A percentile compares a stretch with the other conserved stretches of the same genome.
Evolutionary conservation across 92 coral and sea anemone species (phyloP).

Genomic region (Bergia sp.): DNA sequence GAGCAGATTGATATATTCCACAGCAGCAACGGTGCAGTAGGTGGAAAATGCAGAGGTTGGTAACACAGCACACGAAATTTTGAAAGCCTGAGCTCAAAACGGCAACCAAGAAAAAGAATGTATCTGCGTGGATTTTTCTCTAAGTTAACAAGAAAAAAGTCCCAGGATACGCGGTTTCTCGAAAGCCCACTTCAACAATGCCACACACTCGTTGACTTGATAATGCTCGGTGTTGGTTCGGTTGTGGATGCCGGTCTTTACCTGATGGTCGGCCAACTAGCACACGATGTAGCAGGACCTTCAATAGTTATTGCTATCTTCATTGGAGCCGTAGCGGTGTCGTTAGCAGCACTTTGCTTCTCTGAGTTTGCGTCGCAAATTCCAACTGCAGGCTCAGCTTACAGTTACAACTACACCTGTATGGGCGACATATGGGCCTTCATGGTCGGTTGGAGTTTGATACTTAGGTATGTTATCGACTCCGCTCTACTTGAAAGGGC

Average conservation of each 20-base stretch:
- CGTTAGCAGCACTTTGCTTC: constrained; percentile 74
- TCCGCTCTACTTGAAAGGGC: constrained; percentile 77
- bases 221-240: constrained; percentile 75
- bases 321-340: constrained; percentile 71
- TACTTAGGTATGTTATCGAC: constrained; percentile 63
- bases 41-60: too few relatives aligned
- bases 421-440: constrained; percentile 88
- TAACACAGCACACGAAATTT: neutral
- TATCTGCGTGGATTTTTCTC: constrained; percentile 28
- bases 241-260: constrained; percentile 78
- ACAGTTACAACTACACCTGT: constrained; percentile 74
- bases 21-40: too few relatives aligned
- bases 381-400: constrained; percentile 80
- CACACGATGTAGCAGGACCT: constrained; percentile 75
- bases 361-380: constrained; percentile 81
- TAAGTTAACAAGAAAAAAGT: constrained; percentile 63
- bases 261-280: constrained; percentile 79
- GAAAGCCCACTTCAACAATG: constrained; percentile 74
- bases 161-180: constrained; percentile 53
- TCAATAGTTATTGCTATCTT: constrained; percentile 73
- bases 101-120: constrained; percentile 25
- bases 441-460: constrained; percentile 81
- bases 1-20: too few relatives aligned
- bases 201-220: constrained; percentile 70
- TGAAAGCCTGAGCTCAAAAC: neutral